Base-by-base conservation (phyloP, 2,888 invertebrate genomes). In the Serripes groenlandicus region DNA sequence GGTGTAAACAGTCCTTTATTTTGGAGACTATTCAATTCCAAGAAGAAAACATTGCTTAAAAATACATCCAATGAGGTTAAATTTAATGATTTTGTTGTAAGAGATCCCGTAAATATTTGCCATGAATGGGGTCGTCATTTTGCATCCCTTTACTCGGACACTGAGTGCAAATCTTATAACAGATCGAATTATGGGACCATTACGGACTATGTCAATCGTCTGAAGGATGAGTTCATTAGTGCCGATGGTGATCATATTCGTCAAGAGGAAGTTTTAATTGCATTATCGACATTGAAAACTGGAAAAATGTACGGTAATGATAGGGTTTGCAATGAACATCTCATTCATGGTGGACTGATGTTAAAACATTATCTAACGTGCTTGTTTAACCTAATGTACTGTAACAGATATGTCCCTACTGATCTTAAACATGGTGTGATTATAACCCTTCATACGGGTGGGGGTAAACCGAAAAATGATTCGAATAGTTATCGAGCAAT, bases 401-500 rank as follows among this genome's bases (percentile, higher is more conserved):
- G 34, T 30, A 35, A n/a, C n/a, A 30, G n/a, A 4, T 18, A 68
- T 35, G 56, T 66, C 3, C 78, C 78, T 3, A 60, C 35, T 15
- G n/a, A 52, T 18, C 37, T 72, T 69, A 78, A 78, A 60, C 18
- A 23, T 3, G 78, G 73, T 18, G 1, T 73, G 0, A 72, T 78
- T 1, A 72, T 72, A 30, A 72, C 73, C 5, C 23, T 78, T 15
- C 30, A 56, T 18, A 78, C 72, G 68, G 78, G 73, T 18, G 73
- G 78, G 15, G 11, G 58, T 3, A 78, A 73, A 58, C 35, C 56
- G 35, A 78, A 78, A 30, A 26, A 78, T 49, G 30, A 58, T 23
- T 72, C 78, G 0, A 69, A 73, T 54, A 78, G 52, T 37, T 73
- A 78, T 66, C 34, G 78, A 1, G 73, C 73, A 3, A 78, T 73